Base-by-base conservation (phyloP, 2,113 vertebrate genomes). In the Tamias sibiricus region DNA sequence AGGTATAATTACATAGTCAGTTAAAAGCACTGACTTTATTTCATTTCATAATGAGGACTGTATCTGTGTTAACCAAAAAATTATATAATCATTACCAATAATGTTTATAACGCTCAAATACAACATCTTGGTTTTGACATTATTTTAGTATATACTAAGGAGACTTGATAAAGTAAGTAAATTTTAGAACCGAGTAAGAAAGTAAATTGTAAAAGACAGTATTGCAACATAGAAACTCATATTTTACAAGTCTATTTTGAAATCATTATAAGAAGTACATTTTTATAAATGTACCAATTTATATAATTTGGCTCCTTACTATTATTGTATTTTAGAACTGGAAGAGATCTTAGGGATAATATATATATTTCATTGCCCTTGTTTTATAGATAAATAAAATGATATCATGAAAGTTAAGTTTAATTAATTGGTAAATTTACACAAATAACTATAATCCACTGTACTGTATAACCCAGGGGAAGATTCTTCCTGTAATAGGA, bases 241-340 rank as follows among this genome's bases (percentile, higher is more conserved):
- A 76, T 92, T 93, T 98, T 93, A 57, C 8, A 75, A 94, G 24
- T 16, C 47, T 90, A 3, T 87, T 93, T 81, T 95, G 66, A 89
- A 86, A 87, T 94, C 89, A 2, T 71, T 95, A 95, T 87, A 74
- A 88, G 94, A 93, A n/a, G 3, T 79, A 69, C 2, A 28, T 62
- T 62, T 77, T 54, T 89, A 71, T 88, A 86, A 96, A 82, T 86
- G 2, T 79, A 82, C 71, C 93, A 37, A 89, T 91, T 74, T 76
- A 69, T 68, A 44, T 72, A 83, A 66, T 87, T 93, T 89, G 10
- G 14, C 12, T 94, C 44, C 92, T 85, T 28, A 37, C 22, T 96
- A 24, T 47, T 96, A 24, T 47, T 88, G 0, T 91, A 42, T 80
- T 42, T 76, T 95, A 57, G 1, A 94, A 76, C 40, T 90, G n/a